These are phyloP conservation scores for Struthidea cinerea DNA, from an alignment of 2,113 vertebrate species.

Conservation along the genomic window DNA sequence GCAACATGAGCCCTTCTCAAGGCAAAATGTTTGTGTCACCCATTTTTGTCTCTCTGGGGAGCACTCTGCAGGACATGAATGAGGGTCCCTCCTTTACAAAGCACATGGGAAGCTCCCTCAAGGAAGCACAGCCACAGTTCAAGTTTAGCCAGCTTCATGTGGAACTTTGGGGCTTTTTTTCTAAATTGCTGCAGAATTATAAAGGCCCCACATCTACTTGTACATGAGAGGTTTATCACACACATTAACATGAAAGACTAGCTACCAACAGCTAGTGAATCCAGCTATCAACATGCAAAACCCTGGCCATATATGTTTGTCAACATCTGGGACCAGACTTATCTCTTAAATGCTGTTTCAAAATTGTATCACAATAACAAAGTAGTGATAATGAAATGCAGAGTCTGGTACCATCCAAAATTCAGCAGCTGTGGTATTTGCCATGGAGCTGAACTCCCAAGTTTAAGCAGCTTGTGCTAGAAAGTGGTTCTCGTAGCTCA, in stretches of 20 bases:
- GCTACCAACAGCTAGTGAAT: neutral
- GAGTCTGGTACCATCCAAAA: neutral
- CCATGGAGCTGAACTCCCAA: neutral
- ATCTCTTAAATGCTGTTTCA: neutral
- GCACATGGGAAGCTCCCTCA: neutral
- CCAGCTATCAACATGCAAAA: neutral
- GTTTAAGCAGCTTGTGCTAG: neutral
- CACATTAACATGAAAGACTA: neutral
- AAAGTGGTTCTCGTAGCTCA: neutral
- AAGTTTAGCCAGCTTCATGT: neutral
- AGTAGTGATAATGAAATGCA: constrained; percentile 5
- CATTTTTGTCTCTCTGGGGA: neutral
- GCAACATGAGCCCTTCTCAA: neutral
- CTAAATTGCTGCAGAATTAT: neutral
- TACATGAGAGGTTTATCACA: neutral
- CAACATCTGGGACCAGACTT: neutral
- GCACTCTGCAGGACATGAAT: neutral
- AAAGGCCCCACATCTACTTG: neutral
- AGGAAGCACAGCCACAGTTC: neutral
- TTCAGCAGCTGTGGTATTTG: neutral
- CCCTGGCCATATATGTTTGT: neutral
- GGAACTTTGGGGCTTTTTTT: neutral
- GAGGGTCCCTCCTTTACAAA: neutral
- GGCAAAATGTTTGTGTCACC: neutral
- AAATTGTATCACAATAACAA: neutral